Base-by-base conservation (phyloP, 37 sponge, comb jelly and placozoan species). In the Beroe ovata region DNA sequence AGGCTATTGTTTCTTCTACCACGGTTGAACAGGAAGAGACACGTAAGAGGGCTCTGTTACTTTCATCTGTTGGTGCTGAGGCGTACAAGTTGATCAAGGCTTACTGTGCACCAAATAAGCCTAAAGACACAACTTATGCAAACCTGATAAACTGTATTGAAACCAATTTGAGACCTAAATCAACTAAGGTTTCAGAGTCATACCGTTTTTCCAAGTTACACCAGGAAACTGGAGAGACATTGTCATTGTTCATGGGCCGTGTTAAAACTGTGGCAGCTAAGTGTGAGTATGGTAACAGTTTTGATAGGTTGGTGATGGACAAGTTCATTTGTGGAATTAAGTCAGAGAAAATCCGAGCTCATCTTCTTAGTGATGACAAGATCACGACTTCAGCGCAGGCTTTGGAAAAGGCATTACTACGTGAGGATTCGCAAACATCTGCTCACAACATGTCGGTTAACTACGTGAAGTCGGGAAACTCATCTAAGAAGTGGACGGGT, bases 241-340 rank as follows among this genome's bases (percentile, higher is more conserved):
- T 62, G 63, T 28, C 28, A 6, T 28, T 62, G 29, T 62, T 28
- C 63, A 62, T 62, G 63, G 23, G 28, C 20, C 63, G 63, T 62
- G 63, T 62, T 21, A 62, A 62, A 25, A 25, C 23, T 21, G 29
- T 28, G 20, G 63, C 63, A 62, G 28, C 23, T 62, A 28, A 28
- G 29, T 62, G 63, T 25, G 63, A 62, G 6, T 62, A 28, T 62
- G 63, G 63, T 21, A 16, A 21, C 23, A 28, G 23, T 25, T 62
- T 28, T 25, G 63, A 62, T 62, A 21, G 63, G 28, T 28, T 62
- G 63, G 63, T 62, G 63, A 62, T 28, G 29, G 63, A 62, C 63
- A 62, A 25, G 21, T 62, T 62, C 29, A 28, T 62, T 21, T 62
- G 29, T 25, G 63, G 63, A 62, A 28, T 62, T 28, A 62, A 25